phyloP scores from a whole-genome alignment of 2,888 invertebrate genomes.

The Sepioteuthis lessoniana region DNA sequence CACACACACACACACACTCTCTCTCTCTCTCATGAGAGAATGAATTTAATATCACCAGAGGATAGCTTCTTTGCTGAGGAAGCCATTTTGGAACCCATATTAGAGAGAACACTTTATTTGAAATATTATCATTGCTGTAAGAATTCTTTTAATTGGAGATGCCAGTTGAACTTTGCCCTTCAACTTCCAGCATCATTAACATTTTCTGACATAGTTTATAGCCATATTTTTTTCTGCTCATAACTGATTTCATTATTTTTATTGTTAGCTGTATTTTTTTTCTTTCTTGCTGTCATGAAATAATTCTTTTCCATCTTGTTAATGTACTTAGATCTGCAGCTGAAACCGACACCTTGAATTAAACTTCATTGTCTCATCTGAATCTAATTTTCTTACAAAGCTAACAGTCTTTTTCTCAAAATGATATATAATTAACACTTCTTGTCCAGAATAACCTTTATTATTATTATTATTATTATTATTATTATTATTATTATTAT shows the following conservation, averaged over 20 bases:
- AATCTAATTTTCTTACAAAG: no score
- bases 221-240: neutral
- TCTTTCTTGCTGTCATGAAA: neutral
- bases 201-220: neutral
- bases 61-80: neutral
- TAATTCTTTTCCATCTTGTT: neutral
- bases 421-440: no score
- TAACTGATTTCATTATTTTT: neutral
- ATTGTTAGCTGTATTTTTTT: neutral
- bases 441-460: neutral
- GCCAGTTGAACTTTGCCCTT: slow-evolving; percentile 21
- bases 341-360: no score
- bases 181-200: slow-evolving; percentile 33
- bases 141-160: slow-evolving; percentile 12
- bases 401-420: no score
- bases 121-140: neutral
- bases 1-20: no score
- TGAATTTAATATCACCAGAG: slow-evolving; percentile 1
- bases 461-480: no score
- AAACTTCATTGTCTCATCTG: no score
- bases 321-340: no score
- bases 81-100: neutral
- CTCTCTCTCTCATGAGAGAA: neutral
- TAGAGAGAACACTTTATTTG: neutral
- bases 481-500: no score